These are phyloP conservation scores for Paramormyrops kingsleyae DNA, from an alignment of 2,113 vertebrate genomes.

Conservation along the genomic window DNA sequence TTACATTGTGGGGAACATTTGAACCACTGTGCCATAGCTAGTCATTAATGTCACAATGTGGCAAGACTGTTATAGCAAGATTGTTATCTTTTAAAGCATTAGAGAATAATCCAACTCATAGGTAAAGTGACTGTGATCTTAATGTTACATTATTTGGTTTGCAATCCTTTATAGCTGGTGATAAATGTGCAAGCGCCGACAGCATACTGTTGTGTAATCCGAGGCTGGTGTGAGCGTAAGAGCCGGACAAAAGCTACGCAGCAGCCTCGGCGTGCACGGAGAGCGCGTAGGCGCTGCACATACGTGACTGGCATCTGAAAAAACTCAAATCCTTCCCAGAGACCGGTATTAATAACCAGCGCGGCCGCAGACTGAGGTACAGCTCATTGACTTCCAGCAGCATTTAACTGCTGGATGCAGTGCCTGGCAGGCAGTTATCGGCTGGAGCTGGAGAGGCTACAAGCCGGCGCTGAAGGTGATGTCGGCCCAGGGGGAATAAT, in stretches of 20 bases:
- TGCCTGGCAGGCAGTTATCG: not conserved
- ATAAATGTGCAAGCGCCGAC: not conserved
- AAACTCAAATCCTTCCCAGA: not conserved
- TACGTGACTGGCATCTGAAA: constrained; percentile 14
- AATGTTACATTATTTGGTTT: not conserved
- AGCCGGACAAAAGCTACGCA: not conserved
- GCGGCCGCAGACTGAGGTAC: not conserved
- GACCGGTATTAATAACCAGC: not conserved
- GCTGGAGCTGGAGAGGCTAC: not conserved
- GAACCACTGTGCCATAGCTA: not conserved
- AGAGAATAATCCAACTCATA: not conserved
- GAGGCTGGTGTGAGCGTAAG: not conserved
- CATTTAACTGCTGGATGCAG: not conserved
- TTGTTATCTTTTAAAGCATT: not conserved
- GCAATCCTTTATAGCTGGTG: not conserved
- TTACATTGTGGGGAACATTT: not conserved
- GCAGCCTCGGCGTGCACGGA: not conserved
- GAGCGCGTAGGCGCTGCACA: not conserved
- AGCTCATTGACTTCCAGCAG: not conserved
- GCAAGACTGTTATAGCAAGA: not conserved
- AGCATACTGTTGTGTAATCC: not conserved
- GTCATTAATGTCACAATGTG: not conserved
- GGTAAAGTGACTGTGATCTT: not conserved
- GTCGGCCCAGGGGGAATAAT: not conserved
- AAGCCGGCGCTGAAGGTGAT: not conserved